Percentiles rank a stretch among this genome's conserved stretches.
Evolutionary conservation across 2,797 vertebrate genomes (phyloP).

Genomic region (Danionella dracula): DNA sequence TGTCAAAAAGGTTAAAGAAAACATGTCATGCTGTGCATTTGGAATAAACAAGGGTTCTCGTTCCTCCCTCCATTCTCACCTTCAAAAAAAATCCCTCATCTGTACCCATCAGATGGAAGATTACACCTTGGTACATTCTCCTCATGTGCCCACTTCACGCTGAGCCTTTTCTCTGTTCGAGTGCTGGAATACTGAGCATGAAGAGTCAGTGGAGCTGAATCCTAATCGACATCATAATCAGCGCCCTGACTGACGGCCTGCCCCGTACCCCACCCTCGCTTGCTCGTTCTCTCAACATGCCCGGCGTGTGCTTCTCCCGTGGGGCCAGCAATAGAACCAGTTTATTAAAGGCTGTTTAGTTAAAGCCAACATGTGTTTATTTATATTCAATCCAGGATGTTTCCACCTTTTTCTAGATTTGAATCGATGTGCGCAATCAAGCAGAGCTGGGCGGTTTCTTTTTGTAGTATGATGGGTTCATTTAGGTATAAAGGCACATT

Average conservation of each 20-base stretch:
- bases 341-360: constrained; percentile 64
- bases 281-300: constrained; percentile 5
- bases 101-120: constrained; percentile 64
- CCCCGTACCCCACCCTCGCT: background rate
- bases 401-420: background rate
- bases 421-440: no score
- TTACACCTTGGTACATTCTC: constrained; percentile 67
- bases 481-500: no score
- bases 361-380: constrained; percentile 55
- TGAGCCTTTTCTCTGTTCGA: constrained; percentile 37
- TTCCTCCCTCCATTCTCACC: constrained; percentile 41
- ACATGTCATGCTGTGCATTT: background rate
- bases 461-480: no score
- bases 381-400: constrained; percentile 27
- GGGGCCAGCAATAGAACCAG: constrained; percentile 61
- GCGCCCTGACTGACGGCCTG: constrained; percentile 5
- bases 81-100: constrained; percentile 43
- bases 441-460: no score
- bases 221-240: constrained; percentile 37
- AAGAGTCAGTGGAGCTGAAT: constrained; percentile 45
- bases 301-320: constrained; percentile 48
- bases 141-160: constrained; percentile 55
- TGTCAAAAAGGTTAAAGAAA: background rate
- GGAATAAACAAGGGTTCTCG: no score
- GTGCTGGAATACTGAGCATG: constrained; percentile 45